Evolutionary conservation across 2,113 vertebrate species (phyloP), one percentile per base, ranked within the genome.

Genomic region (Cephalopholis sonnerati): DNA sequence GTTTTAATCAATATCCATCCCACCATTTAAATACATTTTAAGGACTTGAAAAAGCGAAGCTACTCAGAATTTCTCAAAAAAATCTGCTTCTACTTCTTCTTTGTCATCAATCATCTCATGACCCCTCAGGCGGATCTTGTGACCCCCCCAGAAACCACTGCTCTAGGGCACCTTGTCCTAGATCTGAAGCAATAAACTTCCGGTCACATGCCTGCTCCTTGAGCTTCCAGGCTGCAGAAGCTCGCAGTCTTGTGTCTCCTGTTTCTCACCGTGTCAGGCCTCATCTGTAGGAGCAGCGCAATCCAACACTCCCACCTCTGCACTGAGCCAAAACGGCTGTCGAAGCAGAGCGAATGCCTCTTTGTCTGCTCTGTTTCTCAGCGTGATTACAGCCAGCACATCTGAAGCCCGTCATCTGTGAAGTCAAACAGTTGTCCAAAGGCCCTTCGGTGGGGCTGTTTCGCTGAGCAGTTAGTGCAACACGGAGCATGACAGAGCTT

Each of bases 301-400:
- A 63, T 80, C 73, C 80, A 75, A 65, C 78, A 69, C 76, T 65
- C 79, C 54, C 32, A 29, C 4, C 41, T 50, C 75, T 25, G 41
- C 8, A 2, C n/a, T 16, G 77, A 86, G 79, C 48, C 74, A 86
- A 75, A 71, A 61, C 55, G 62, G 67, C 69, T 67, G 66, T 63
- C 1, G 17, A 67, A 79, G 62, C 65, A 51, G 65, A 85, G 83
- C 76, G 66, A 82, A 81, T 13, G 65, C 62, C 62, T 78, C 68
- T 81, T 78, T 74, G 63, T 85, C 74, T 70, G 68, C 11, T 65
- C 48, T 17, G 65, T 55, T 70, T 86, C 76, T 57, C 87, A 70
- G 77, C 25, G 2, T 53, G 74, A 79, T 68, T 77, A 25, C 80
- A 77, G 81, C 81, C 77, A 67, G 58, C 24, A 81, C 83, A 84